Percentiles rank a stretch among this genome's conserved stretches.
phyloP scores from a whole-genome alignment of 2,113 vertebrate genomes.

The Eonycteris spelaea region DNA sequence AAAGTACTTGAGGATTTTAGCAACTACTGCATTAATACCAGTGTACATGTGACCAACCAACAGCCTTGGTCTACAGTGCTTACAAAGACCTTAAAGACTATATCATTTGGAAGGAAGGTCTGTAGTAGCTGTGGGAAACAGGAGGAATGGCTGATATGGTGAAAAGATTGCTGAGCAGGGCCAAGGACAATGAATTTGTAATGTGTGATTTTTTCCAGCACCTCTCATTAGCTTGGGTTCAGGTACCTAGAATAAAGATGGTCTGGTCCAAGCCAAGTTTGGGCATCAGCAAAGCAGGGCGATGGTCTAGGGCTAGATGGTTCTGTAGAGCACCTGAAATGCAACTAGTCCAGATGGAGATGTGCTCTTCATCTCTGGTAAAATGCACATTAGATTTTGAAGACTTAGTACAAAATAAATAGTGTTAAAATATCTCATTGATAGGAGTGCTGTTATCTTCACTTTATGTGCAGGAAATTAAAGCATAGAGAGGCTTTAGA shows the following conservation, averaged over 20 bases:
- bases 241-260: not conserved
- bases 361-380: not conserved
- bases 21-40: not conserved
- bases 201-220: not conserved
- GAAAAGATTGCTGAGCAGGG: not conserved
- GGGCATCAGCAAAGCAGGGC: not conserved
- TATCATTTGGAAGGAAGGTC: not conserved
- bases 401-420: not conserved
- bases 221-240: not conserved
- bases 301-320: fast-evolving
- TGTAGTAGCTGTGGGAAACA: not conserved
- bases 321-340: not conserved
- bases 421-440: not conserved
- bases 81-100: not conserved
- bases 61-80: not conserved
- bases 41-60: not conserved
- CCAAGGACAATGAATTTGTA: not conserved
- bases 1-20: not conserved
- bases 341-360: not conserved
- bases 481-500: not conserved
- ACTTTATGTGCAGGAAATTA: not conserved
- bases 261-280: not conserved
- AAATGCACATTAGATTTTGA: not conserved
- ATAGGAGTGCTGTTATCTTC: not conserved
- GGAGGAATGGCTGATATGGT: not conserved